These are phyloP conservation scores for Rhogogaster chlorosoma DNA, from an alignment of 2,888 invertebrate genomes.

Conservation along the genomic window DNA sequence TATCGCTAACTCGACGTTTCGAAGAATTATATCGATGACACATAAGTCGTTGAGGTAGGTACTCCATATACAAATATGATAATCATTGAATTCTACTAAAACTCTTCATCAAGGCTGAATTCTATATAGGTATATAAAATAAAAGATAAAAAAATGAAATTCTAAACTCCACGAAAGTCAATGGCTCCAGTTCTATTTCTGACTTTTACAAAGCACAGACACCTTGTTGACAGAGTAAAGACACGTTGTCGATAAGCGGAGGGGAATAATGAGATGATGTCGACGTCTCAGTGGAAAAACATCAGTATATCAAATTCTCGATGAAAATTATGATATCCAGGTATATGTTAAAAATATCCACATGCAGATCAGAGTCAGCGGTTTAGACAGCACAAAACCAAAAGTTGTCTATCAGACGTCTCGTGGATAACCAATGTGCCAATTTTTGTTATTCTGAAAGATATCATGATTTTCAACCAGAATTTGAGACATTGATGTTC, in stretches of 20 bases:
- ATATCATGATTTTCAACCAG: too few species aligned
- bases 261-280: neutral
- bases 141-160: neutral
- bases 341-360: too few species aligned
- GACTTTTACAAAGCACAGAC: neutral
- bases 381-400: too few species aligned
- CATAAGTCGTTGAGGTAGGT: neutral
- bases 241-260: neutral
- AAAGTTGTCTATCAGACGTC: too few species aligned
- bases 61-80: neutral
- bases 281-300: too few species aligned
- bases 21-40: neutral
- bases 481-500: too few species aligned
- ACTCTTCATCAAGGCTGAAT: neutral
- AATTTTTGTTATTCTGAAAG: too few species aligned
- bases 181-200: neutral
- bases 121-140: neutral
- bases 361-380: too few species aligned
- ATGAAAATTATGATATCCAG: too few species aligned
- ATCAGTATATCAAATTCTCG: too few species aligned
- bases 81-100: neutral
- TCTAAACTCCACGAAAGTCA: neutral
- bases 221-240: neutral
- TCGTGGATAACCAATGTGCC: too few species aligned
- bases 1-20: neutral